phyloP scores from a whole-genome alignment of 2,888 invertebrate species.

The Belgica antarctica region DNA sequence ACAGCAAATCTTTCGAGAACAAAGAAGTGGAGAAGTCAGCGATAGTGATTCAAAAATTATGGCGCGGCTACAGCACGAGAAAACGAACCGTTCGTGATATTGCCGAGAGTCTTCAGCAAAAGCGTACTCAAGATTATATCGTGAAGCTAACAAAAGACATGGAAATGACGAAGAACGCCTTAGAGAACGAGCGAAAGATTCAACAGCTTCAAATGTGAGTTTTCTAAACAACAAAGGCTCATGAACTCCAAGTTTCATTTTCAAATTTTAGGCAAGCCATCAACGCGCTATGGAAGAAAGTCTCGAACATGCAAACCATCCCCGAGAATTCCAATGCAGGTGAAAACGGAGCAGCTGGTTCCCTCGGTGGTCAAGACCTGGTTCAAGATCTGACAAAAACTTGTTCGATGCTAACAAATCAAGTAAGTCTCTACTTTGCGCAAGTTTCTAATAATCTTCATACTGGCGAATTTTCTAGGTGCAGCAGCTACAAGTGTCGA shows the following conservation, averaged over 20 bases:
- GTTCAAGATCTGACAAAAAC: constrained; percentile 73
- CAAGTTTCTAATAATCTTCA: not conserved
- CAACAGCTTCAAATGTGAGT: constrained; percentile 67
- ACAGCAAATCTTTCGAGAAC: constrained; percentile 47
- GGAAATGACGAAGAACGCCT: constrained; percentile 78
- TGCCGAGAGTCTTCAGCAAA: constrained; percentile 69
- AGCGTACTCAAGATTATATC: constrained; percentile 78
- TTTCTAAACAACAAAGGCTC: not conserved
- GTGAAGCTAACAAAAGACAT: constrained; percentile 81
- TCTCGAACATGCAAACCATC: constrained; percentile 62
- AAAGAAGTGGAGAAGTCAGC: constrained; percentile 60
- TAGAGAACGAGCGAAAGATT: constrained; percentile 80
- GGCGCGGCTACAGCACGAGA: constrained; percentile 79
- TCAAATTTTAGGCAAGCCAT: constrained; percentile 67
- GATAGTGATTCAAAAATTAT: constrained; percentile 78
- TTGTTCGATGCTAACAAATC: constrained; percentile 69
- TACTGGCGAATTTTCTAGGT: too few species aligned
- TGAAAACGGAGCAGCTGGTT: constrained; percentile 45
- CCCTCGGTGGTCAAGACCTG: constrained; percentile 47
- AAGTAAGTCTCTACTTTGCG: constrained; percentile 56
- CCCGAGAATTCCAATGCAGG: constrained; percentile 5
- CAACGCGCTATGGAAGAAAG: constrained; percentile 84
- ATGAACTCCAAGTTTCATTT: constrained; percentile 53
- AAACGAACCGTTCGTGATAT: constrained; percentile 58
- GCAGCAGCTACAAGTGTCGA: constrained; percentile 73